A percentile compares a stretch with the other conserved stretches of the same genome.
These are phyloP conservation scores for Syngnathus floridae DNA, from an alignment of 2,113 vertebrate genomes.

Conservation along the genomic window DNA sequence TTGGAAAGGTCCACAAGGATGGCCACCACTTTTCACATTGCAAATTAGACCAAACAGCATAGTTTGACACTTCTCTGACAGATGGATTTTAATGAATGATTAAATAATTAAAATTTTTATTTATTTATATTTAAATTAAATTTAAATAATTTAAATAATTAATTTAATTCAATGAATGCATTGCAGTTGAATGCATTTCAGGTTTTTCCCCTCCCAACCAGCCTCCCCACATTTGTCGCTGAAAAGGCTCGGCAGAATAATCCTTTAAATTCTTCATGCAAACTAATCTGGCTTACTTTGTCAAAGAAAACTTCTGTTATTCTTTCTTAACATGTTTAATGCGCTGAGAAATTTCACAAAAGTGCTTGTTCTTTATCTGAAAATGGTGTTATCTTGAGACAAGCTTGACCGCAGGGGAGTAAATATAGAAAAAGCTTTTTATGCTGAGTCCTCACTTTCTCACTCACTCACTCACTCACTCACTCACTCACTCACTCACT, in stretches of 20 bases:
- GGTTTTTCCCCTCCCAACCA: slow-evolving; percentile 15
- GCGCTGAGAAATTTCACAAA: slow-evolving; percentile 65
- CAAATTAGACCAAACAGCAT: not conserved
- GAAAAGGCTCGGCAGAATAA: slow-evolving; percentile 57
- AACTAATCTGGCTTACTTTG: slow-evolving; percentile 71
- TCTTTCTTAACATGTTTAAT: slow-evolving; percentile 63
- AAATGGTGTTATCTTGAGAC: slow-evolving; percentile 26
- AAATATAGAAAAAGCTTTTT: slow-evolving; percentile 18
- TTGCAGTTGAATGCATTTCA: slow-evolving; percentile 11
- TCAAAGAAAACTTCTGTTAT: slow-evolving; percentile 68
- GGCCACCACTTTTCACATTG: no score
- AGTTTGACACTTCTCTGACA: not conserved
- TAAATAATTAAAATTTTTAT: no score
- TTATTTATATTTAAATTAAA: no score
- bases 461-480: not conserved
- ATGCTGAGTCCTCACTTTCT: slow-evolving; percentile 15
- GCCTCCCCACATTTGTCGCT: slow-evolving; percentile 42
- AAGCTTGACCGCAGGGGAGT: slow-evolving; percentile 15
- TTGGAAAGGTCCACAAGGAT: no score
- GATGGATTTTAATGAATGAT: slow-evolving; percentile 1
- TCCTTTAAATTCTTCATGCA: slow-evolving; percentile 56
- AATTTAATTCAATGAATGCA: no score
- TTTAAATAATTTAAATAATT: no score
- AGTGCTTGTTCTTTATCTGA: slow-evolving; percentile 51
- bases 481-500: no score